phyloP scores from a whole-genome alignment of 2,888 invertebrate genomes.

The Aporophyla nigra region DNA sequence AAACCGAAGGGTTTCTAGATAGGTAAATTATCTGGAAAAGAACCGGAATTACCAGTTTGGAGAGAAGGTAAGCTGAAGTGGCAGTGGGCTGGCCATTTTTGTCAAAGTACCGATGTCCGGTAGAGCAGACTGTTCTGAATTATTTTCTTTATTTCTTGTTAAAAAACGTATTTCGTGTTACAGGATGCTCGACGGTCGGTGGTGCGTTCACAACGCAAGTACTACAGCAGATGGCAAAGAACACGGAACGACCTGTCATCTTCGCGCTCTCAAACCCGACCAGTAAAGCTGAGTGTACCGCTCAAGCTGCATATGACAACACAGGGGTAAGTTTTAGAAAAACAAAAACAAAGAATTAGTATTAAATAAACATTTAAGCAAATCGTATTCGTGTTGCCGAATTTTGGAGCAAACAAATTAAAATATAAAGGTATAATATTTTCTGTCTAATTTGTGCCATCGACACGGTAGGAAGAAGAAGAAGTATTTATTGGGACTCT shows the following conservation, averaged over 20 bases:
- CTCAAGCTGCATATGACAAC: conserved; percentile 97
- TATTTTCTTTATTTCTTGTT: not conserved
- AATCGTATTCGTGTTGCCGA: not conserved
- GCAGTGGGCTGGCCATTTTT: too few relatives aligned
- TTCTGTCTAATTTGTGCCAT: not conserved
- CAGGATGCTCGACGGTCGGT: conserved; percentile 97
- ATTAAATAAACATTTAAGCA: too few relatives aligned
- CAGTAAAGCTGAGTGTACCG: conserved; percentile 99
- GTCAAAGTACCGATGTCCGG: too few relatives aligned
- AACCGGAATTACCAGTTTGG: too few relatives aligned
- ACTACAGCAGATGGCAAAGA: conserved; percentile 95
- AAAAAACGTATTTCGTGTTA: not conserved
- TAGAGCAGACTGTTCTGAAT: too few relatives aligned
- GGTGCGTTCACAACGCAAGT: conserved; percentile 98
- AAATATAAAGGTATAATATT: not conserved
- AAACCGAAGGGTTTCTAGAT: too few relatives aligned
- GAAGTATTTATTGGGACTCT: not conserved
- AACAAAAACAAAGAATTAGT: not conserved
- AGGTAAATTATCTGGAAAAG: too few relatives aligned
- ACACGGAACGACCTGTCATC: conserved; percentile 97
- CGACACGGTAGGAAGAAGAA: not conserved
- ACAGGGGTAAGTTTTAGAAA: conserved; percentile 93
- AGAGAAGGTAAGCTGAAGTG: too few relatives aligned
- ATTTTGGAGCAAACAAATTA: not conserved
- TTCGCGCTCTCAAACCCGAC: conserved; percentile 99